Evolutionary conservation across 1,140 invertebrate genomes (phyloP).

Genomic region (Lysiphlebus fabarum): DNA sequence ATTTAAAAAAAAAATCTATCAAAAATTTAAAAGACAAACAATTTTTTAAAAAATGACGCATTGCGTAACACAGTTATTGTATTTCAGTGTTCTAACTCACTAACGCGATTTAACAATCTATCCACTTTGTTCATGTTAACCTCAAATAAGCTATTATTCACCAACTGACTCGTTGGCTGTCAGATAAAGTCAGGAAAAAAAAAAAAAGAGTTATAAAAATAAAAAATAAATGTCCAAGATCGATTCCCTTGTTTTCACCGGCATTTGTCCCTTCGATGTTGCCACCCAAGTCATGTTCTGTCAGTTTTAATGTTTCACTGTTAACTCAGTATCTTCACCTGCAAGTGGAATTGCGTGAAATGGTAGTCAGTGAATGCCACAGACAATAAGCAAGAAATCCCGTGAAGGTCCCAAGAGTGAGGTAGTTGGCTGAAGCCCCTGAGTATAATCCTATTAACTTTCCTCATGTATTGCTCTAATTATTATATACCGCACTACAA

Average conservation of each 20-base stretch:
- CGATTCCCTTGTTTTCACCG: too few relatives aligned
- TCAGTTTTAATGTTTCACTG: slow-evolving; percentile 9
- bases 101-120: slow-evolving; percentile 23
- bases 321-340: not conserved
- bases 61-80: slow-evolving; percentile 16
- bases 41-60: not conserved
- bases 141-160: not conserved
- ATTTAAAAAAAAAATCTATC: slow-evolving; percentile 5
- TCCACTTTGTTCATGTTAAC: slow-evolving; percentile 10
- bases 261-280: too few relatives aligned
- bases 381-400: slow-evolving; percentile 41
- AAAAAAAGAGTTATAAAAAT: too few relatives aligned
- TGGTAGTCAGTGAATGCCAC: slow-evolving; percentile 35
- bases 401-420: slow-evolving; percentile 39
- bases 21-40: not conserved
- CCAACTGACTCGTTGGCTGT: not conserved
- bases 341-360: slow-evolving; percentile 32
- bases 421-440: slow-evolving; percentile 51
- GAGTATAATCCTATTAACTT: slow-evolving; percentile 51
- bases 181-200: not conserved
- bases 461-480: slow-evolving; percentile 48
- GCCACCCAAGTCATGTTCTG: too few relatives aligned
- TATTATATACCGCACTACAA: slow-evolving; percentile 35
- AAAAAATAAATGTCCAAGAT: too few relatives aligned
- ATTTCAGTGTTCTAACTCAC: slow-evolving; percentile 14